phyloP scores from a whole-genome alignment of 2,888 invertebrate species.

The Leptothorax acervorum region DNA sequence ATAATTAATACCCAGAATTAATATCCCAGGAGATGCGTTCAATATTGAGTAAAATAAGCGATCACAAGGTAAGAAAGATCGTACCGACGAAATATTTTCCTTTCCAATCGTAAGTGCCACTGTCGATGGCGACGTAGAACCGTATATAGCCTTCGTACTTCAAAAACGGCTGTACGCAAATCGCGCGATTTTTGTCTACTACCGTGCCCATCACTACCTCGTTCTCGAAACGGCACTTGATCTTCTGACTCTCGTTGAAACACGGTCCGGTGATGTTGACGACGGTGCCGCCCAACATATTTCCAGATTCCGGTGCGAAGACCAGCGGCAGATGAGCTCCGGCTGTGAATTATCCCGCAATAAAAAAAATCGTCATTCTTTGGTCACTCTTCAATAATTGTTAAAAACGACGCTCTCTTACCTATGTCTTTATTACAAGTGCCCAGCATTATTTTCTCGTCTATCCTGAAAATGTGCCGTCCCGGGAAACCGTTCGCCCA shows the following conservation, averaged over 20 bases:
- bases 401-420: conserved; percentile 80
- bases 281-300: conserved; percentile 98
- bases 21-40: background rate
- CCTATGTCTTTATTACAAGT: conserved; percentile 97
- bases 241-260: conserved; percentile 91
- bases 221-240: conserved; percentile 94
- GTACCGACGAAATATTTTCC: conserved; percentile 96
- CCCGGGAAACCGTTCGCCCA: conserved; percentile 96
- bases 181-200: conserved; percentile 93
- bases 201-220: conserved; percentile 92
- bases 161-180: conserved; percentile 95
- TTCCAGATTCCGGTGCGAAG: conserved; percentile 98
- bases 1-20: too few relatives aligned
- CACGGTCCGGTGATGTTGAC: conserved; percentile 99
- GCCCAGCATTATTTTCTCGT: conserved; percentile 97
- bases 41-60: background rate
- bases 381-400: background rate
- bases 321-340: conserved; percentile 93
- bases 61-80: background rate
- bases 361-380: conserved; percentile 8
- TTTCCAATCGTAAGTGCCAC: conserved; percentile 94
- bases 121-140: conserved; percentile 93
- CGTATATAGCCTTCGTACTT: conserved; percentile 95
- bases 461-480: conserved; percentile 97
- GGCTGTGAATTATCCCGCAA: conserved; percentile 86